Conservation (phyloP, 2,113 vertebrate species). For the Marcusenius ussheri region DNA sequence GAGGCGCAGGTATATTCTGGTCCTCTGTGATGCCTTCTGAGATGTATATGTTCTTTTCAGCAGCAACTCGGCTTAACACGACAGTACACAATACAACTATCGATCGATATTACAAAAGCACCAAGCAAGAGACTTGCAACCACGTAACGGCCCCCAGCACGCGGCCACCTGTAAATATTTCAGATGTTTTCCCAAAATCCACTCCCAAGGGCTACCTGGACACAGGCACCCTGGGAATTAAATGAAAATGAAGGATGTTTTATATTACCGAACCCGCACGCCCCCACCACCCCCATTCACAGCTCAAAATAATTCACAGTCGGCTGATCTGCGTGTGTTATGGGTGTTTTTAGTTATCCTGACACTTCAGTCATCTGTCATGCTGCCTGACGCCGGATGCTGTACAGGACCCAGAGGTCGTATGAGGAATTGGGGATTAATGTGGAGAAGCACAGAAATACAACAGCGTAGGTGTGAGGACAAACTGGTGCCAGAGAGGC, state of each 20-base stretch:
- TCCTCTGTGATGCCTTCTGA: background rate
- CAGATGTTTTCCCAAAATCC: background rate
- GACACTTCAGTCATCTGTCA: slow-evolving; percentile 29
- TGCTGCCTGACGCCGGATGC: slow-evolving; percentile 13
- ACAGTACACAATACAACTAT: background rate
- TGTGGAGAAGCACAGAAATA: slow-evolving; percentile 57
- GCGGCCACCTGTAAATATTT: background rate
- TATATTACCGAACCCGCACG: background rate
- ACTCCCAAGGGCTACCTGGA: slow-evolving; percentile 18
- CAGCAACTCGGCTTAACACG: background rate
- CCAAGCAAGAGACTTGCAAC: background rate
- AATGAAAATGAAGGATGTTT: slow-evolving; percentile 46
- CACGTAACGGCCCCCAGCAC: background rate
- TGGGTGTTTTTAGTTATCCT: slow-evolving; percentile 21
- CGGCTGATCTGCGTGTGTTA: slow-evolving; percentile 18
- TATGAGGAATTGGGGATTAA: slow-evolving; percentile 47
- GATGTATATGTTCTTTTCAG: background rate
- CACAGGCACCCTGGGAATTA: slow-evolving; percentile 33
- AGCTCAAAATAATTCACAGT: slow-evolving; percentile 24
- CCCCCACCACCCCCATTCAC: slow-evolving; percentile 42
- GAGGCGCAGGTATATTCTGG: background rate
- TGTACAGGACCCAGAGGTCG: slow-evolving; percentile 26
- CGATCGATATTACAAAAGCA: background rate
- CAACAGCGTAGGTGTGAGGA: slow-evolving; percentile 39
- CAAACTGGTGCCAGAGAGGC: slow-evolving; percentile 7